phyloP scores from a whole-genome alignment of 23 tunicate species.

The Styela plicata region DNA sequence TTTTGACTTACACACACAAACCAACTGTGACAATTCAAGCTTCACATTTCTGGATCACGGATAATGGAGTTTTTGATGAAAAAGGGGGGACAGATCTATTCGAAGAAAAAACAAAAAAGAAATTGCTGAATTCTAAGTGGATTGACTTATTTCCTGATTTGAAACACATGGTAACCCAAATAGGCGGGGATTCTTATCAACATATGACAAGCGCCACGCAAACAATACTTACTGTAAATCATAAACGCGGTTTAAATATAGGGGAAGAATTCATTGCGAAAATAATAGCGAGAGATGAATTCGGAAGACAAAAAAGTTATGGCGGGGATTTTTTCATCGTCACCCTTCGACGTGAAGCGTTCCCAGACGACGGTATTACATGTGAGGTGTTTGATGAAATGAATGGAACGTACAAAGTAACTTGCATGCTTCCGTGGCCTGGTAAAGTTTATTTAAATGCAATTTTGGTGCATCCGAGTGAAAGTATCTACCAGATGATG shows the following conservation, averaged over 20 bases:
- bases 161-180: neutral
- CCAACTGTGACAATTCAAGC: neutral
- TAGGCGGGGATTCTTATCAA: neutral
- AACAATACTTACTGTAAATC: neutral
- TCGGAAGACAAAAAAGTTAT: constrained; percentile 23
- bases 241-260: neutral
- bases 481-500: constrained; percentile 12
- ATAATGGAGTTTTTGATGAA: neutral
- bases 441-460: constrained; percentile 8
- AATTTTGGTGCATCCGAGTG: constrained; percentile 21
- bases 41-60: neutral
- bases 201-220: constrained; percentile 5
- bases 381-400: constrained; percentile 10
- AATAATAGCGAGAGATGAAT: constrained; percentile 25
- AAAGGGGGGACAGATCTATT: neutral
- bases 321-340: constrained; percentile 30
- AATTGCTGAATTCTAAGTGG: neutral
- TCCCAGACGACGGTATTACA: neutral
- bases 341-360: neutral
- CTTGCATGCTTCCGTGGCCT: constrained; percentile 21
- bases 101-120: neutral
- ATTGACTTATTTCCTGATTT: neutral
- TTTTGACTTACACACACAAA: neutral
- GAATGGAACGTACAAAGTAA: constrained; percentile 8
- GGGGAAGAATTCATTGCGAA: constrained; percentile 32